phyloP scores from a whole-genome alignment of 1,140 invertebrate genomes.

The Aphelinus atriplicis region DNA sequence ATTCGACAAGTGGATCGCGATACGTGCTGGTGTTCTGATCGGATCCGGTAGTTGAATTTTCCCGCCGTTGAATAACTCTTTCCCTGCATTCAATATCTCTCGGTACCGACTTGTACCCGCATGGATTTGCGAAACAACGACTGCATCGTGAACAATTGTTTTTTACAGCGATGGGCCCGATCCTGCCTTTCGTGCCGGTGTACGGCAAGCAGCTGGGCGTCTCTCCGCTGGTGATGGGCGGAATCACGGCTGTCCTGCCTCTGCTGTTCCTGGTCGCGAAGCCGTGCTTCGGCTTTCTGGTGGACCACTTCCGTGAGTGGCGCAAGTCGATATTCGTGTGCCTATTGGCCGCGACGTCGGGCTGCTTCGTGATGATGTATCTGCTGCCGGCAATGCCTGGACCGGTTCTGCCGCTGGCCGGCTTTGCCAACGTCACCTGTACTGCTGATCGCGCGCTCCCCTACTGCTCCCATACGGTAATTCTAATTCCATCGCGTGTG shows the following conservation, averaged over 20 bases:
- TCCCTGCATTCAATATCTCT: too few species aligned
- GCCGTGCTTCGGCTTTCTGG: slow-evolving; percentile 76
- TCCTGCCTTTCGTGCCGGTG: slow-evolving; percentile 78
- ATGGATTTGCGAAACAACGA: too few species aligned
- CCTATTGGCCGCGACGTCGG: slow-evolving; percentile 71
- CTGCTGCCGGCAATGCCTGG: slow-evolving; percentile 69
- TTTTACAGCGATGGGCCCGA: slow-evolving; percentile 77
- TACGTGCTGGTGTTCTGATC: too few species aligned
- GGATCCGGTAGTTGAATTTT: too few species aligned
- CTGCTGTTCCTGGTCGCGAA: slow-evolving; percentile 78
- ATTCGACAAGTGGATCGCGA: too few species aligned
- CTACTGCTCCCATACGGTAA: too few species aligned
- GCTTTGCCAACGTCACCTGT: too few species aligned
- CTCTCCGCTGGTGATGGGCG: slow-evolving; percentile 77
- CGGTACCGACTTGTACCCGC: too few species aligned
- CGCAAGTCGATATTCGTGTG: slow-evolving; percentile 77
- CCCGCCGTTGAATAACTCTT: too few species aligned
- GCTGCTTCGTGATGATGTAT: slow-evolving; percentile 73
- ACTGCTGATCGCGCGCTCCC: too few species aligned
- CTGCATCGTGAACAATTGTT: too few species aligned
- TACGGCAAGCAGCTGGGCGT: slow-evolving; percentile 80
- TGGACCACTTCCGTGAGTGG: slow-evolving; percentile 72
- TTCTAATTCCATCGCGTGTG: too few species aligned
- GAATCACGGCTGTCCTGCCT: slow-evolving; percentile 75
- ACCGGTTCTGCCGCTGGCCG: slow-evolving; percentile 35